These are phyloP conservation scores for Hymenochirus boettgeri DNA, from an alignment of 2,113 vertebrate genomes.

Conservation along the genomic window DNA sequence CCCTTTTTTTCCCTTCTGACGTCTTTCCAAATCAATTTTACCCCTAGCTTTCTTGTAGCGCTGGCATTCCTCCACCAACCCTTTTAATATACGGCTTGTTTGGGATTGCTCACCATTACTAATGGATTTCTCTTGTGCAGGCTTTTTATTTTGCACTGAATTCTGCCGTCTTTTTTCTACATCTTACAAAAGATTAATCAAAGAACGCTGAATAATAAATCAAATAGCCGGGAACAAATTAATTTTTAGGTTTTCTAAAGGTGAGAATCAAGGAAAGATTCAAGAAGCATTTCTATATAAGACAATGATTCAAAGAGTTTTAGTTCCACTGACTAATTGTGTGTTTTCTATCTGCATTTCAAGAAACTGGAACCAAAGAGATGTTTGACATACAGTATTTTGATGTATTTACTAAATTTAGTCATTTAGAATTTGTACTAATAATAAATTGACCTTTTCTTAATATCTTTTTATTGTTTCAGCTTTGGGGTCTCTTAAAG, in stretches of 20 bases:
- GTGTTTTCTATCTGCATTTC: neutral
- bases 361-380: neutral
- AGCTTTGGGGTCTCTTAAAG: slow-evolving; percentile 79
- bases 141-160: slow-evolving; percentile 39
- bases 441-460: neutral
- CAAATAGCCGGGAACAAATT: slow-evolving; percentile 12
- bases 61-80: slow-evolving; percentile 35
- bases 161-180: slow-evolving; percentile 13
- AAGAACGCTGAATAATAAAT: slow-evolving; percentile 10
- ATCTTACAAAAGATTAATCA: neutral
- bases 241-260: neutral
- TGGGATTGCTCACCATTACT: slow-evolving; percentile 40
- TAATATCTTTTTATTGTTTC: neutral
- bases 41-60: slow-evolving; percentile 22
- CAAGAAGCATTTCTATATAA: neutral
- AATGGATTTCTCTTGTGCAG: slow-evolving; percentile 27
- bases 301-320: no score
- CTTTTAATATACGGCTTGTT: slow-evolving; percentile 34
- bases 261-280: slow-evolving; percentile 11
- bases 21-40: slow-evolving; percentile 48
- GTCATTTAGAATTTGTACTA: neutral
- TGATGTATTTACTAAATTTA: no score
- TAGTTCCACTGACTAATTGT: neutral
- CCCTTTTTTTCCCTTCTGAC: slow-evolving; percentile 37
- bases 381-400: neutral